Evolutionary conservation across 2,888 invertebrate genomes (phyloP).

Genomic region (Eupithecia exiguata): DNA sequence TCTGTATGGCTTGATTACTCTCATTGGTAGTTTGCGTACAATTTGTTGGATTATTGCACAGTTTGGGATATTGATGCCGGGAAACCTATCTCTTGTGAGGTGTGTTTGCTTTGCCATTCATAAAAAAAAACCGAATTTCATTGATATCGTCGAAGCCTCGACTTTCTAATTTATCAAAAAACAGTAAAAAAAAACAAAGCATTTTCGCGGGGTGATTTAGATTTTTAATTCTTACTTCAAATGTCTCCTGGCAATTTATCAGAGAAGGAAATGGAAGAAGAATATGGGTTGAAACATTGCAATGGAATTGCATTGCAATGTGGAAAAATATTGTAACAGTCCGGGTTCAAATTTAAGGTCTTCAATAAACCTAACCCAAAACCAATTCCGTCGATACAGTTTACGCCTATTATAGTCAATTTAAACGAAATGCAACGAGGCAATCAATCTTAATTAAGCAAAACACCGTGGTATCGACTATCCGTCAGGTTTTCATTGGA

Average conservation of each 20-base stretch:
- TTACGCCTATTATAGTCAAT: background rate
- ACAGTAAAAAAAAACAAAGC: background rate
- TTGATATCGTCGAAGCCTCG: background rate
- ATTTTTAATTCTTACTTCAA: background rate
- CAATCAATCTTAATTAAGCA: constrained; percentile 53
- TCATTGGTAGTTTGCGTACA: constrained; percentile 10
- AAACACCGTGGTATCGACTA: constrained; percentile 51
- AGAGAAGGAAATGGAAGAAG: background rate
- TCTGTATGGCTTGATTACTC: constrained; percentile 11
- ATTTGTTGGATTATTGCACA: constrained; percentile 18
- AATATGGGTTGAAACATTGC: background rate
- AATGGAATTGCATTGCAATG: background rate
- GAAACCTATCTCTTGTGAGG: constrained; percentile 17
- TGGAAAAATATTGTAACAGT: background rate
- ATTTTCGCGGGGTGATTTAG: background rate
- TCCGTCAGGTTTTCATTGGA: constrained; percentile 49
- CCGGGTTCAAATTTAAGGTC: background rate
- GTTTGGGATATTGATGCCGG: background rate
- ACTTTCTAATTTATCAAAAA: too few relatives aligned
- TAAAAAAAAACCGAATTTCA: constrained; percentile 1
- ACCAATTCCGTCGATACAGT: background rate
- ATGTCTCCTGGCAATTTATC: background rate
- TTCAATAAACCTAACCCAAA: background rate
- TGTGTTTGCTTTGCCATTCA: constrained; percentile 16
- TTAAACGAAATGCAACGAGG: background rate